Percentiles rank a stretch among this genome's conserved stretches.
phyloP scores from a whole-genome alignment of 2,113 vertebrate species.

The Setophaga kirtlandii region DNA sequence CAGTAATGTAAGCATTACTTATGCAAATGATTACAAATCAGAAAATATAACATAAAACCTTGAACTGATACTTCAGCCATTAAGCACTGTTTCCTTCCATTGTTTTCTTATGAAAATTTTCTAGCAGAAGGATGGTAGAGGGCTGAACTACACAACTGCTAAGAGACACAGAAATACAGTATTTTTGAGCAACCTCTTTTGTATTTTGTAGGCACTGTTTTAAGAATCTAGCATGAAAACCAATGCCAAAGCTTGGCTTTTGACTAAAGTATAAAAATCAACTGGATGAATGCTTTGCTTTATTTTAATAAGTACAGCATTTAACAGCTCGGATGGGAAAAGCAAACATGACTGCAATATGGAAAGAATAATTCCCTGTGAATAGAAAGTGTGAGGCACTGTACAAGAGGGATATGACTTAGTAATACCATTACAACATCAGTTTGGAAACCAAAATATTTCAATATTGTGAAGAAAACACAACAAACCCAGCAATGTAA shows the following conservation, averaged over 20 bases:
- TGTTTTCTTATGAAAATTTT: slow-evolving; percentile 42
- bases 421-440: background rate
- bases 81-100: slow-evolving; percentile 32
- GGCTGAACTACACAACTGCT: slow-evolving; percentile 32
- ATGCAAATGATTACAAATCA: background rate
- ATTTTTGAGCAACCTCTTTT: background rate
- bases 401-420: background rate
- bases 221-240: background rate
- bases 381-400: background rate
- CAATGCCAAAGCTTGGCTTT: background rate
- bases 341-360: background rate
- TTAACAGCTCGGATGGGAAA: slow-evolving; percentile 7
- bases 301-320: background rate
- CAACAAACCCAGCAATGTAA: background rate
- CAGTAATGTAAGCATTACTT: background rate
- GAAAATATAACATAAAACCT: slow-evolving; percentile 6
- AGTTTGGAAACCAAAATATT: background rate
- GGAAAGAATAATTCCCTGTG: background rate
- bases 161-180: slow-evolving; percentile 37
- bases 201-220: background rate
- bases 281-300: background rate
- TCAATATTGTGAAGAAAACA: background rate
- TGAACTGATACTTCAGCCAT: slow-evolving; percentile 28
- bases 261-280: background rate
- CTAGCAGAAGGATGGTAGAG: slow-evolving; percentile 20